phyloP scores from a whole-genome alignment of 2,888 invertebrate genomes.

The Ferrisia virgata region DNA sequence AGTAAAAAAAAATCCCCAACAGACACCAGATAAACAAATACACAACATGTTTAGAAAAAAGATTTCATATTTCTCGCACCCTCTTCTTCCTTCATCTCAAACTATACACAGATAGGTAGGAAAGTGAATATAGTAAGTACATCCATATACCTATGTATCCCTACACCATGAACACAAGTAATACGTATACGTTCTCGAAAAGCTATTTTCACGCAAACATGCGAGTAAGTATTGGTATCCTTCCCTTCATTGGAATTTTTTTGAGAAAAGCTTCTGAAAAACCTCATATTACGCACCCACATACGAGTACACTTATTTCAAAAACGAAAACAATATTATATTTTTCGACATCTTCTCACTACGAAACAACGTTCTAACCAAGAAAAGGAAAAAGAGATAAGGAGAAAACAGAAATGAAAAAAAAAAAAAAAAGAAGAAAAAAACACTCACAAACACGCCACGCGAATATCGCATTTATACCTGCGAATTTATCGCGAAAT shows the following conservation, averaged over 20 bases:
- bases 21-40: not conserved
- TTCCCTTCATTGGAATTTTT: not conserved
- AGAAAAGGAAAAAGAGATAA: no score
- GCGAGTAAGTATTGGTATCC: no score
- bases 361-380: no score
- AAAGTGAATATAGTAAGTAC: no score
- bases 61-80: not conserved
- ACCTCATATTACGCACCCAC: no score
- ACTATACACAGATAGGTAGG: no score
- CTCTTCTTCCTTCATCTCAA: not conserved
- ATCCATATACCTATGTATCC: no score
- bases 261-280: not conserved
- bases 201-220: not conserved
- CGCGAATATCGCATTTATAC: not conserved
- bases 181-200: not conserved
- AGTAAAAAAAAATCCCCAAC: not conserved
- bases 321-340: not conserved
- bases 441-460: not conserved
- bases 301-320: not conserved
- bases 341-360: not conserved
- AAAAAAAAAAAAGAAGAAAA: not conserved
- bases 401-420: no score
- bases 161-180: no score
- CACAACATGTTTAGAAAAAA: no score
- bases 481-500: not conserved